phyloP scores from a whole-genome alignment of 2,113 vertebrate species.

The Siniperca knerii region DNA sequence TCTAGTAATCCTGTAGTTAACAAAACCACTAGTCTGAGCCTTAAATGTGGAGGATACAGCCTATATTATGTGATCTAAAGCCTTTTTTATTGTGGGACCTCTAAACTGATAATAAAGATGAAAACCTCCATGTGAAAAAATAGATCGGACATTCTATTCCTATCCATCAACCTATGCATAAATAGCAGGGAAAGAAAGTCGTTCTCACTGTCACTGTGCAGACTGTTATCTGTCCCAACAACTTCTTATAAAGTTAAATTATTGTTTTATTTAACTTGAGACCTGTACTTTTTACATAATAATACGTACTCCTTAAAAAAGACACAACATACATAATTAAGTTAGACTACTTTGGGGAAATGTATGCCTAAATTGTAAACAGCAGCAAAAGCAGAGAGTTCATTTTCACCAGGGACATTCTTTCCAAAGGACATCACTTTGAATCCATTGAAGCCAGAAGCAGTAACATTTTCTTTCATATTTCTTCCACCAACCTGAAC shows the following conservation, averaged over 20 bases:
- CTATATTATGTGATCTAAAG: background rate
- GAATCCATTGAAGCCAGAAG: background rate
- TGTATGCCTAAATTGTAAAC: background rate
- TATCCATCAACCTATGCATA: background rate
- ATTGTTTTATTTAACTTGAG: background rate
- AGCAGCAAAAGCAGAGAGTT: background rate
- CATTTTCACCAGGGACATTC: background rate
- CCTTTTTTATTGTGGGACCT: background rate
- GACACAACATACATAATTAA: background rate
- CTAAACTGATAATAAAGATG: background rate
- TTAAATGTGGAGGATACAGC: slow-evolving; percentile 18
- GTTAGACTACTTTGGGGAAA: background rate
- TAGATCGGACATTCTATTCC: background rate
- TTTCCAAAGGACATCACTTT: background rate
- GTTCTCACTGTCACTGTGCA: background rate
- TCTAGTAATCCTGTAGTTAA: slow-evolving; percentile 23
- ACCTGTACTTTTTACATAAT: background rate
- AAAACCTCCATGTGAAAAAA: background rate
- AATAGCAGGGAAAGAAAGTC: background rate
- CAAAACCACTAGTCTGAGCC: slow-evolving; percentile 33
- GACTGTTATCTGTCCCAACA: background rate
- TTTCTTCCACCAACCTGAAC: background rate
- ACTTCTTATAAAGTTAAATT: background rate
- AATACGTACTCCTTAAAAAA: background rate
- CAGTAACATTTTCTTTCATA: background rate